Evolutionary conservation across 2,888 invertebrate genomes (phyloP), one percentile per base, ranked within the genome.

Genomic region (Apamea anceps): DNA sequence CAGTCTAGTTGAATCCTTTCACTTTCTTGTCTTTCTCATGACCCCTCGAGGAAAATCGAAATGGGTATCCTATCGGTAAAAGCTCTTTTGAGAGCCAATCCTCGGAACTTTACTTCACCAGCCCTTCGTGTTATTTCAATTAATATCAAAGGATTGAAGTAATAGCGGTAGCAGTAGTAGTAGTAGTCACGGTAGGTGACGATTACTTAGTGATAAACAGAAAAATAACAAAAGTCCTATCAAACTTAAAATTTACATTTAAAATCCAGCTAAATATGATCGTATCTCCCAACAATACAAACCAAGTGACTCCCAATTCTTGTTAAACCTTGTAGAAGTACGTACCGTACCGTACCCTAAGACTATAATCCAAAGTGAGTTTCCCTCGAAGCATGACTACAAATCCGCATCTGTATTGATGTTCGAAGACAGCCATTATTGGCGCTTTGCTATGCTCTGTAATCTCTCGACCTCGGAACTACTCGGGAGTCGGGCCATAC

Each of bases 341-440:
- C 65, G 45, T 42, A 68, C 45, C 32, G 72, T 77, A 21, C 66
- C 62, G 84, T 85, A 85, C 80, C 85, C 87, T 85, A 87, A 87
- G 77, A 84, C 81, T 85, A 74, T 85, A 85, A 86, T 85, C 88
- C 83, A 77, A 81, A 77, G 79, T 83, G 76, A 83, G 79, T 85
- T 79, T 81, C 72, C 25, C 73, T 75, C 74, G 85, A 72, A 87
- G 79, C 80, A 81, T 75, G 72, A 81, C 77, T 81, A 79, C 80
- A 85, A 88, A 87, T 85, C 81, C 81, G 72, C 75, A 85, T 83
- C 81, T 80, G 87, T 82, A 88, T 83, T 87, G 87, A 87, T 83
- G 89, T 78, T 77, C 83, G 82, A 89, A 87, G 89, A 88, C 87
- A 87, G 76, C 87, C 89, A 90, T 89, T 87, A 90, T 83, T 84